Base-by-base conservation (phyloP, 2,113 vertebrate species). In the Zosterops hypoxanthus region DNA sequence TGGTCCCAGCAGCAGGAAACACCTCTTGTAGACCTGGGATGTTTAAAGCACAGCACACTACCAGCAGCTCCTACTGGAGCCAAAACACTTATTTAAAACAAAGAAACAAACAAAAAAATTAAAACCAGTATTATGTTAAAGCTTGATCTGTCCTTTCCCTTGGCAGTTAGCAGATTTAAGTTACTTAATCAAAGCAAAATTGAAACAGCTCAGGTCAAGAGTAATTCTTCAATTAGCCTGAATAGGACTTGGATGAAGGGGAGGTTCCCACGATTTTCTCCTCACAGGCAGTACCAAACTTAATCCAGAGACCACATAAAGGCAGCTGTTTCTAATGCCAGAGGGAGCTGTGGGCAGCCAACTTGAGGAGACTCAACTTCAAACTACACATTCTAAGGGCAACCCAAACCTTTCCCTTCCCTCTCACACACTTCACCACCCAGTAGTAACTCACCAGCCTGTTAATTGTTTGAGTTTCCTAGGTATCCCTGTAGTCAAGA, bases 191-290 rank as follows among this genome's bases (percentile, higher is more conserved):
- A 77, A 76, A 89, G 52, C 21, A 75, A 78, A 78, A 82, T 3
- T 46, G 18, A 52, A 84, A 71, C 17, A 53, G 33, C 34, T 81
- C 76, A 83, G 75, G 72, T 88, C 50, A 86, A 90, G 46, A 92
- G 34, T 50, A 89, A 66, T 78, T 50, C 60, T 47, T 75, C 69
- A 73, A 39, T 77, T 80, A 90, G 29, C 64, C 50, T 73, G 59
- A 80, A 55, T 1, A 70, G 50, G 72, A 86, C 56, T 41, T 71
- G 52, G 80, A 83, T 68, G 47, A 92, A 90, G 56, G 79, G 63
- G 76, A 94, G 25, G 64, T 90, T 92, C 95, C 92, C 94, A 95
- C 20, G 17, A 94, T 71, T 91, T 90, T 68, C 71, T 94, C 64
- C 90, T 83, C 68, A 46, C 20, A 60, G 23, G 41, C 63, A 90